Percentiles rank a stretch among this genome's conserved stretches.
Evolutionary conservation across 1,140 invertebrate genomes (phyloP).

Genomic region (Danaus plexippus): DNA sequence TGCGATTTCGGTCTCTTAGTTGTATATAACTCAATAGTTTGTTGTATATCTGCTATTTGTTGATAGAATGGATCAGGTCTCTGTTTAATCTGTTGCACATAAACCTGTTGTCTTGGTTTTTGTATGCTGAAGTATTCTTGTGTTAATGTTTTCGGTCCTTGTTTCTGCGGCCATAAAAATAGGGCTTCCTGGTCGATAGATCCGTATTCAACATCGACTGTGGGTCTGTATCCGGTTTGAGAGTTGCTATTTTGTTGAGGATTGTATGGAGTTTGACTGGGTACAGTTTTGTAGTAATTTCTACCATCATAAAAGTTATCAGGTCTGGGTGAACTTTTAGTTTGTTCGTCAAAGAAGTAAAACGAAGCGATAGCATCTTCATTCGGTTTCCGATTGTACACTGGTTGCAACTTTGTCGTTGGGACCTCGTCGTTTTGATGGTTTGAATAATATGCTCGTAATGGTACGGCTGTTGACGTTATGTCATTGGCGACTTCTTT

Average conservation of each 20-base stretch:
- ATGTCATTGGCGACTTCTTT: conserved; percentile 48
- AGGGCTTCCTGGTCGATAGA: conserved; percentile 62
- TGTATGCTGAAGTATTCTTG: conserved; percentile 69
- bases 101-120: conserved; percentile 59
- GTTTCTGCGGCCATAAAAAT: conserved; percentile 66
- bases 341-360: conserved; percentile 74
- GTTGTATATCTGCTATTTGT: conserved; percentile 71
- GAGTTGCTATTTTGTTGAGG: conserved; percentile 40
- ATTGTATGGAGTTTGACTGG: conserved; percentile 31
- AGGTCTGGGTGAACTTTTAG: conserved; percentile 49
- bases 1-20: conserved; percentile 64
- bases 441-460: conserved; percentile 74
- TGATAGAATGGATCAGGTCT: conserved; percentile 67
- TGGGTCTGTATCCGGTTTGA: conserved; percentile 47
- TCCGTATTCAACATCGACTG: conserved; percentile 61
- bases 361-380: conserved; percentile 70
- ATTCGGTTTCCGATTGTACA: conserved; percentile 60
- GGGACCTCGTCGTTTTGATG: conserved; percentile 69
- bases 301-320: conserved; percentile 60
- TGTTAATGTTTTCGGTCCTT: conserved; percentile 65
- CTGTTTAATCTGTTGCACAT: conserved; percentile 50
- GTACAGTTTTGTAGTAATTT: conserved; percentile 67
- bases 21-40: conserved; percentile 69
- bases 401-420: conserved; percentile 67
- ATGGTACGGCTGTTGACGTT: conserved; percentile 73